phyloP scores from a whole-genome alignment of 1,140 invertebrate genomes.

The Diabrotica virgifera region DNA sequence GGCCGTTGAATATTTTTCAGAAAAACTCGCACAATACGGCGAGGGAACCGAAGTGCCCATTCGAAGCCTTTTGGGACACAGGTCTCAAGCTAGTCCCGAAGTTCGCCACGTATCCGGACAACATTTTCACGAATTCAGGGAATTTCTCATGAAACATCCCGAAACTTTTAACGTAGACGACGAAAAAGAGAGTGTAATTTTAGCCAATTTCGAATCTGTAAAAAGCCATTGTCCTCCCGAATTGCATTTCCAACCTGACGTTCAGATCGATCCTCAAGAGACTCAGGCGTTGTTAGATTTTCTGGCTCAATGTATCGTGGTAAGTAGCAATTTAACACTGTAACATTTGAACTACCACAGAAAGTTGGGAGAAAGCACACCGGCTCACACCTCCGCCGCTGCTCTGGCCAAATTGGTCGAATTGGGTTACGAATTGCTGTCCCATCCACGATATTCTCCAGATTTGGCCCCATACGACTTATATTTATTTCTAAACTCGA shows the following conservation, averaged over 20 bases:
- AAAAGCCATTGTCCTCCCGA: slow-evolving; percentile 49
- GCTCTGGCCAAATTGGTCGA: too few relatives aligned
- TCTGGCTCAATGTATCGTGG: slow-evolving; percentile 72
- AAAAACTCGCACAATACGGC: slow-evolving; percentile 86
- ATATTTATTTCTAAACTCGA: too few relatives aligned
- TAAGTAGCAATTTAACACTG: slow-evolving; percentile 49
- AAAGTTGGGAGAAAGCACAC: too few relatives aligned
- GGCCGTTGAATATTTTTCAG: slow-evolving; percentile 92
- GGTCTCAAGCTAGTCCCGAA: slow-evolving; percentile 91
- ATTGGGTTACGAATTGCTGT: too few relatives aligned
- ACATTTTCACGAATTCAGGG: slow-evolving; percentile 90
- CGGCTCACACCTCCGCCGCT: too few relatives aligned
- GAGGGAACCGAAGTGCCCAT: slow-evolving; percentile 88
- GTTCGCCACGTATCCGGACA: slow-evolving; percentile 92
- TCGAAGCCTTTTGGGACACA: slow-evolving; percentile 85
- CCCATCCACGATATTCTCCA: too few relatives aligned
- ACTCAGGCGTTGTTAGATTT: slow-evolving; percentile 75
- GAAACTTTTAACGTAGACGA: slow-evolving; percentile 87
- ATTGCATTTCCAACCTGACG: slow-evolving; percentile 60
- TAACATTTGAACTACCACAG: too few relatives aligned
- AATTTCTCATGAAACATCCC: slow-evolving; percentile 82
- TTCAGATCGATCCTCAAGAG: slow-evolving; percentile 75
- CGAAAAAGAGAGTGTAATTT: slow-evolving; percentile 70
- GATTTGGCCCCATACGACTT: too few relatives aligned
- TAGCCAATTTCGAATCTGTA: slow-evolving; percentile 63